phyloP scores from a whole-genome alignment of 2,113 vertebrate species.

The Stomatorhinus ivindoensis region DNA sequence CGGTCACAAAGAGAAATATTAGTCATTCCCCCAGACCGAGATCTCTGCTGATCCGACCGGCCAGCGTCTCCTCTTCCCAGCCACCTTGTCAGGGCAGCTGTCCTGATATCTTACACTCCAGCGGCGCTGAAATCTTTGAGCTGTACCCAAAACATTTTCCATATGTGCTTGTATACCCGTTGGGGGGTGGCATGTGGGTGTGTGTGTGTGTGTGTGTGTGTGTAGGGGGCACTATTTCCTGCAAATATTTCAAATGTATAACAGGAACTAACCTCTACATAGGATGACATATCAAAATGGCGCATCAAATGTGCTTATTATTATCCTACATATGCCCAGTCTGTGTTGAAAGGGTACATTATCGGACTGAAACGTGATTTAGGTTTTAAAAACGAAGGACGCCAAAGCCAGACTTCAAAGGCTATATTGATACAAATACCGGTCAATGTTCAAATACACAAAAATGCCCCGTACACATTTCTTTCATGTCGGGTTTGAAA shows the following conservation, averaged over 20 bases:
- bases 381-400: not conserved
- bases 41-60: not conserved
- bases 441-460: not conserved
- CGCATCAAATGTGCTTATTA: not conserved
- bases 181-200: not conserved
- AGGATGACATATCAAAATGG: not conserved
- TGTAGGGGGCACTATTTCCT: not conserved
- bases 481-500: constrained; percentile 11
- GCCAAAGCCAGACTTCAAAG: constrained; percentile 4
- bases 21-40: not conserved
- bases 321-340: not conserved
- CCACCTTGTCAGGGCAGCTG: not conserved
- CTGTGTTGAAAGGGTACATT: not conserved
- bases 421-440: constrained; percentile 5
- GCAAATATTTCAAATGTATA: not conserved
- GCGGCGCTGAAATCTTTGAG: not conserved
- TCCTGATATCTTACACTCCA: not conserved
- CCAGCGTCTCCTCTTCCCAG: not conserved
- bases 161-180: not conserved
- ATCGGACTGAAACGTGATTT: not conserved
- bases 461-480: constrained; percentile 14
- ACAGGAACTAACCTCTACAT: not conserved
- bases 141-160: not conserved
- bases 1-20: not conserved
- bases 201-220: not conserved